Percentiles rank a stretch among this genome's conserved stretches.
These are phyloP conservation scores for Terrapene triunguis DNA, from an alignment of 2,113 vertebrate species.

Conservation along the genomic window DNA sequence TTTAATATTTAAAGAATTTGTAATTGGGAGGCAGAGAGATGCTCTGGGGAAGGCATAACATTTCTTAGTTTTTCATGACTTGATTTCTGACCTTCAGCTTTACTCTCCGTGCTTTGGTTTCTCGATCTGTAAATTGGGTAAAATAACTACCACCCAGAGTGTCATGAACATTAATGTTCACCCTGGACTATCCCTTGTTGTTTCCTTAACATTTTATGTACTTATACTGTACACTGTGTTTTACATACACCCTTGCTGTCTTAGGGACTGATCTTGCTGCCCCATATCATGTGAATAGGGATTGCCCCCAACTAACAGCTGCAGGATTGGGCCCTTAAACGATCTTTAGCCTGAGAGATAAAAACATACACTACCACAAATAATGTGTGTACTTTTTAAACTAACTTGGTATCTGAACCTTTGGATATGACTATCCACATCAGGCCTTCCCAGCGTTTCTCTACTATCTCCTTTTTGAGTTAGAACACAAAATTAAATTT, in stretches of 20 bases:
- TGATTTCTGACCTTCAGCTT: neutral
- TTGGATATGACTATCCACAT: neutral
- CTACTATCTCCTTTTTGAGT: neutral
- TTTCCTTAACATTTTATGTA: neutral
- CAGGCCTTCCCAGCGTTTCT: neutral
- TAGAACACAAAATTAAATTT: neutral
- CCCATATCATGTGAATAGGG: neutral
- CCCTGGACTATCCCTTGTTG: neutral
- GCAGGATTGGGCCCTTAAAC: neutral
- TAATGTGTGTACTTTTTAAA: neutral
- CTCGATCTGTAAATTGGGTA: neutral
- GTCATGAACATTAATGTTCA: neutral
- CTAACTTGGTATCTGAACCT: neutral
- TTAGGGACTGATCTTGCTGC: neutral
- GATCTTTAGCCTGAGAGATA: neutral
- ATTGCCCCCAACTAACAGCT: neutral
- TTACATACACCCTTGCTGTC: neutral
- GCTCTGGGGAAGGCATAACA: neutral
- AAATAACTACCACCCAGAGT: neutral
- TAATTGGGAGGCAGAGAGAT: too few relatives aligned
- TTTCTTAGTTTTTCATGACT: neutral
- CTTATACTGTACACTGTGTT: neutral
- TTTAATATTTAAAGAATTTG: too few relatives aligned
- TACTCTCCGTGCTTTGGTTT: neutral
- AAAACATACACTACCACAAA: too few relatives aligned